Base-by-base conservation (phyloP, 2,888 invertebrate genomes). In the Horisme vitalbata region DNA sequence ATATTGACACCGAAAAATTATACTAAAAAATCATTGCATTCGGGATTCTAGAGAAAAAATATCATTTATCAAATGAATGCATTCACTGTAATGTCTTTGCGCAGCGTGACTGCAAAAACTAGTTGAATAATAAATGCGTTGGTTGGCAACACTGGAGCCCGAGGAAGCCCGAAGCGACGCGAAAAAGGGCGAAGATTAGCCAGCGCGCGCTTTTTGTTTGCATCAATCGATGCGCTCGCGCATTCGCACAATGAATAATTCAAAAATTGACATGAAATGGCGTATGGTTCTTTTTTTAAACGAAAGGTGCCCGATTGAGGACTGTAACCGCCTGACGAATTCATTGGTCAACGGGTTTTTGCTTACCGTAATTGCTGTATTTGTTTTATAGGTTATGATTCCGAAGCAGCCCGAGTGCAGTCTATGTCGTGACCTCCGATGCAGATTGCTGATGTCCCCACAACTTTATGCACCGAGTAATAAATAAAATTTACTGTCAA, bases 261-360 rank as follows among this genome's bases (percentile, higher is more conserved):
- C 89, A 89, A 85, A 87, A 88, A 87, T 87, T 88, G 89, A 88
- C 89, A 89, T 89, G 88, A 89, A 89, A 88, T 89, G 87, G 88
- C 89, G 89, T 88, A 88, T 87, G 86, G 86, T 84, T 84, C 84
- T 86, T 88, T 89, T 87, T 87, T 86, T 83, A 74, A 86, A 85
- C 81, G 83, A 86, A 89, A 88, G 89, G 89, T 88, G 89, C 87
- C 84, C 89, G 88, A 89, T 89, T 89, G 89, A 88, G 87, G 83
- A 87, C 86, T 88, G 89, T 87, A 88, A 88, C 87, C 87, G 87
- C 78, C 87, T 88, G 89, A 89, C 89, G 88, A 89, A 87, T 88
- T 88, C 88, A 89, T 89, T 86, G 88, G 86, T 57, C 85, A 81
- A 87, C 87, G 83, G 87, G 74, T 88, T 88, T 87, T 89, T 88